Conservation (phyloP, 2,113 vertebrate genomes). For the Eira barbara region DNA sequence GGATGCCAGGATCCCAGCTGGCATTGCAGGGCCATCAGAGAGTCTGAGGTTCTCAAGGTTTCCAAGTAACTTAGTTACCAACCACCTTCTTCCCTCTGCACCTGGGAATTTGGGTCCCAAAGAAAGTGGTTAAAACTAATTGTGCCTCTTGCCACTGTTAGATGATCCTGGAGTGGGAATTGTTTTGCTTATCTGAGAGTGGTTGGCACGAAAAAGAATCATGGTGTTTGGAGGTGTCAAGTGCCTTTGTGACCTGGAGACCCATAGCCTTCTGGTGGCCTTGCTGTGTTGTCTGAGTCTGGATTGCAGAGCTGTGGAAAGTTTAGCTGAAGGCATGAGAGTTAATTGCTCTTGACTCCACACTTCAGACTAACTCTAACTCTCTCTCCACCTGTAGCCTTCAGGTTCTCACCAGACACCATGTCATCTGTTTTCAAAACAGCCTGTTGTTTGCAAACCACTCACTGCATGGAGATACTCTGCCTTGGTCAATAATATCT, state of each 20-base stretch:
- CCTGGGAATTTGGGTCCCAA: conserved; percentile 41
- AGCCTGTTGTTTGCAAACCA: conserved; percentile 61
- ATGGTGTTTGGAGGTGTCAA: not conserved
- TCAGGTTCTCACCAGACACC: conserved; percentile 11
- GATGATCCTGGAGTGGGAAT: not conserved
- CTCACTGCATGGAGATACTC: conserved; percentile 79
- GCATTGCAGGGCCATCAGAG: conserved; percentile 68
- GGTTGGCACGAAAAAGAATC: not conserved
- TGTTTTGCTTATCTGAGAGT: not conserved
- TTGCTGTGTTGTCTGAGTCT: conserved; percentile 46
- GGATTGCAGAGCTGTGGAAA: conserved; percentile 38
- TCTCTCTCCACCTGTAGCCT: conserved; percentile 26
- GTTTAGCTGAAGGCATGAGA: conserved; percentile 76
- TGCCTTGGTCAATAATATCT: not conserved
- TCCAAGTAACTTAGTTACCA: conserved; percentile 27
- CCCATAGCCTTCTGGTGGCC: conserved; percentile 50
- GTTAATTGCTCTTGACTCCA: conserved; percentile 42
- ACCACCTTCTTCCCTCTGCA: not conserved
- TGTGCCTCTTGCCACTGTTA: conserved; percentile 24
- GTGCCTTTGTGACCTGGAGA: conserved; percentile 49
- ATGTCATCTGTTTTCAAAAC: conserved; percentile 51
- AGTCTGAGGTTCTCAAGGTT: conserved; percentile 64
- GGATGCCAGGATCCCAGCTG: not conserved
- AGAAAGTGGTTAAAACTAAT: conserved; percentile 68
- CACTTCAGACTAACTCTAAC: conserved; percentile 54